These are phyloP conservation scores for Campaea margaritaria DNA, from an alignment of 2,888 invertebrate species.

Conservation along the genomic window DNA sequence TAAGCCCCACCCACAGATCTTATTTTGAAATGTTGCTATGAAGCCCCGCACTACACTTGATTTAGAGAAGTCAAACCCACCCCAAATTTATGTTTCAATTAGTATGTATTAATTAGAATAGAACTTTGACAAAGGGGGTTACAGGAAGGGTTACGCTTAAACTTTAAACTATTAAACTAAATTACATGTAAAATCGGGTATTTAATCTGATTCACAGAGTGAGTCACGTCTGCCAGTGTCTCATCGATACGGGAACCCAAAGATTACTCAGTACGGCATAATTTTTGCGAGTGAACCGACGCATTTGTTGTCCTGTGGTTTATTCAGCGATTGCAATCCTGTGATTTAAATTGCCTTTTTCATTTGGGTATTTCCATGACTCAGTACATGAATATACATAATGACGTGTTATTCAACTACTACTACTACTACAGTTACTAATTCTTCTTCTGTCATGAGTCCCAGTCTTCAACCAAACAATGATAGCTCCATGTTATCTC, in stretches of 20 bases:
- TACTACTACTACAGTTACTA: neutral
- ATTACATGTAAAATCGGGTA: slow-evolving; percentile 15
- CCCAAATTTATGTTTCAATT: too few species aligned
- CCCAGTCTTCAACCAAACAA: neutral
- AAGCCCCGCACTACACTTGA: too few species aligned
- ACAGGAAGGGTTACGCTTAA: slow-evolving; percentile 6
- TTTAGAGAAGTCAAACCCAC: too few species aligned
- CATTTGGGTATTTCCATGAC: too few species aligned
- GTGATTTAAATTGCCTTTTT: neutral
- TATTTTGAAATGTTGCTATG: too few species aligned
- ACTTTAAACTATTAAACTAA: slow-evolving; percentile 7
- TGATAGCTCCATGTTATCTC: neutral
- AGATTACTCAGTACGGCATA: slow-evolving; percentile 31
- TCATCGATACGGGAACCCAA: slow-evolving; percentile 29
- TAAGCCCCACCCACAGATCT: too few species aligned
- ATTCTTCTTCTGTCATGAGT: neutral
- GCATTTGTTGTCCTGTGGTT: slow-evolving; percentile 16
- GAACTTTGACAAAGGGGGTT: too few species aligned
- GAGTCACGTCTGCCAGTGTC: slow-evolving; percentile 31
- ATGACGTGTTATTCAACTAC: slow-evolving; percentile 1
- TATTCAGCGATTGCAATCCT: neutral
- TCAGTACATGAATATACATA: neutral
- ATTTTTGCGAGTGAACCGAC: slow-evolving; percentile 26
- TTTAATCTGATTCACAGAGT: slow-evolving; percentile 34
- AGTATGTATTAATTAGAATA: too few species aligned